Percentiles rank a stretch among this genome's conserved stretches.
Evolutionary conservation across 2,797 vertebrate genomes (phyloP).

Genomic region (Lepilemur septentrionalis): DNA sequence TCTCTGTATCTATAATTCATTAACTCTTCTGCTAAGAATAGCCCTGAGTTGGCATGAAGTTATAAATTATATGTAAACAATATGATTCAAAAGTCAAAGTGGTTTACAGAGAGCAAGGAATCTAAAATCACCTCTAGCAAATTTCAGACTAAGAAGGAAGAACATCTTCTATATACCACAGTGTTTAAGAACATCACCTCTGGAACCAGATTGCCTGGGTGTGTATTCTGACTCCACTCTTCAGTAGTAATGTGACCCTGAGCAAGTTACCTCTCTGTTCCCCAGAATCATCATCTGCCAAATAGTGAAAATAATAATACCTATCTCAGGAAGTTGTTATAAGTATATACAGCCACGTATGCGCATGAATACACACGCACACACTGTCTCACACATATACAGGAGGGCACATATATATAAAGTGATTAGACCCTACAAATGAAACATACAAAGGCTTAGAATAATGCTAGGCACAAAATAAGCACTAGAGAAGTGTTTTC

Average conservation of each 20-base stretch:
- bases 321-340: neutral
- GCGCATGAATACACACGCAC: no score
- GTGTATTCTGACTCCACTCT: neutral
- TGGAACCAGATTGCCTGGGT: neutral
- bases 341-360: neutral
- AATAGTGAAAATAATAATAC: neutral
- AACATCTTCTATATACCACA: neutral
- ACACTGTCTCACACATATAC: neutral
- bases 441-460: neutral
- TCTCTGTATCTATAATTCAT: constrained; percentile 22
- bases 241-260: neutral
- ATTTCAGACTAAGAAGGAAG: neutral
- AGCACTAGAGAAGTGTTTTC: neutral
- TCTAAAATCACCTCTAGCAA: neutral
- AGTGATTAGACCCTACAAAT: neutral
- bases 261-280: neutral
- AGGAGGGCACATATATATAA: neutral
- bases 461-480: neutral
- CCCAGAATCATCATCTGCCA: neutral
- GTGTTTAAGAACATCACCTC: neutral
- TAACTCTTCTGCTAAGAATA: constrained; percentile 33
- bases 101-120: neutral
- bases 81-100: constrained; percentile 23
- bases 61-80: constrained; percentile 51
- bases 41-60: constrained; percentile 2